Conservation (phyloP, 2,797 vertebrate genomes). For the Poliocrania exsul region DNA sequence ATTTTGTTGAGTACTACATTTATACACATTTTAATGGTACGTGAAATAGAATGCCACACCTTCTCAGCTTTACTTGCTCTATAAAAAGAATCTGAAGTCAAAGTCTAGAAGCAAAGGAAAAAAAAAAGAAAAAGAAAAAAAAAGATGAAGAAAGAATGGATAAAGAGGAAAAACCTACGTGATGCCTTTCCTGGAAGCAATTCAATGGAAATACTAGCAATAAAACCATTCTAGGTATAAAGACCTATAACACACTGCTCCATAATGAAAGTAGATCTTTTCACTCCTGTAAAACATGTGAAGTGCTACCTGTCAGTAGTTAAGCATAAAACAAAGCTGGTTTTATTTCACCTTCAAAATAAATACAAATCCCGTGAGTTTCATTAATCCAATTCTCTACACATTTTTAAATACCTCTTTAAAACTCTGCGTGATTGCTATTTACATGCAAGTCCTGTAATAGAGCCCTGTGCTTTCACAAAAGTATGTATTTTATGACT, state of each 20-base stretch:
- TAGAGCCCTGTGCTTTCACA: background rate
- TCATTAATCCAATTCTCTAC: background rate
- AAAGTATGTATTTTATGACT: background rate
- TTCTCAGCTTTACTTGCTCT: background rate
- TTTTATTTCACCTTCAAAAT: background rate
- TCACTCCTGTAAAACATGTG: background rate
- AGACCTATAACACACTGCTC: background rate
- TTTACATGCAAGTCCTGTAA: background rate
- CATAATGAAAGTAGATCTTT: background rate
- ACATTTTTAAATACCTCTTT: background rate
- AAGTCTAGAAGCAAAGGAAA: slow-evolving; percentile 5
- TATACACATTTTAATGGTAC: slow-evolving; percentile 21
- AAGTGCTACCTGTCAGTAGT: background rate
- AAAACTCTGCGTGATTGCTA: background rate
- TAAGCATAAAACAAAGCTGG: background rate
- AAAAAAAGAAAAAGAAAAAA: background rate
- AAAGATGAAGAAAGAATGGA: background rate
- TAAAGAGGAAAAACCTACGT: background rate
- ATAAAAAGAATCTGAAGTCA: slow-evolving; percentile 14
- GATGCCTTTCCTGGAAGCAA: background rate
- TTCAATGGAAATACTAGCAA: background rate
- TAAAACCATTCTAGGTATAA: background rate
- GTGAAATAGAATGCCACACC: slow-evolving; percentile 16
- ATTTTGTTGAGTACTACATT: slow-evolving; percentile 11
- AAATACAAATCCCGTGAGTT: background rate